Conservation (phyloP, 2,797 vertebrate species). For the Carapus acus region DNA sequence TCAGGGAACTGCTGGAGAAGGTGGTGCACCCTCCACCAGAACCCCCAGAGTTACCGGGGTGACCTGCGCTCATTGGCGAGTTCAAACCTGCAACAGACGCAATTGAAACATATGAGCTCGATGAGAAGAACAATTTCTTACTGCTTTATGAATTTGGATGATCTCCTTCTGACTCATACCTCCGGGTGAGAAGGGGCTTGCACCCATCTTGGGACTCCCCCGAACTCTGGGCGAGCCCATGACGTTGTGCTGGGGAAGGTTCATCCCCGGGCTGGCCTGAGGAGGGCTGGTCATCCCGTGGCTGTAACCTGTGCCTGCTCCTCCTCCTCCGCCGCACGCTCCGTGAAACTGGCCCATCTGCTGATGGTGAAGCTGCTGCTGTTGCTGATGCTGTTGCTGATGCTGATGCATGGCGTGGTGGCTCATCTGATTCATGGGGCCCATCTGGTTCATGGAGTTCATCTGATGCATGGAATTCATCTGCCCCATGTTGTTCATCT, state of each 20-base stretch:
- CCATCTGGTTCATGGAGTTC: constrained; percentile 66
- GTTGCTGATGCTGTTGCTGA: constrained; percentile 62
- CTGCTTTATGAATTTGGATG: too few species aligned
- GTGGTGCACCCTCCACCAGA: constrained; percentile 67
- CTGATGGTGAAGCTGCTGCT: constrained; percentile 66
- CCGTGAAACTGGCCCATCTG: constrained; percentile 64
- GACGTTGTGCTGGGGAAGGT: constrained; percentile 79
- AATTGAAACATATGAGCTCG: background rate
- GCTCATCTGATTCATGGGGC: constrained; percentile 66
- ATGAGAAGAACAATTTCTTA: too few species aligned
- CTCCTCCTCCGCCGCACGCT: constrained; percentile 45
- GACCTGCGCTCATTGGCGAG: constrained; percentile 86
- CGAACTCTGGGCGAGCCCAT: constrained; percentile 90
- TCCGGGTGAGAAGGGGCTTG: constrained; percentile 94
- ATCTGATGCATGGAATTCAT: constrained; percentile 57
- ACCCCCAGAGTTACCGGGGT: constrained; percentile 70
- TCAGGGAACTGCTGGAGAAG: constrained; percentile 96
- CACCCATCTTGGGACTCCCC: constrained; percentile 89
- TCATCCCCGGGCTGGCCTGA: constrained; percentile 84
- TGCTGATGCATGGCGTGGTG: constrained; percentile 69
- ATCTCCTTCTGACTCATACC: constrained; percentile 73
- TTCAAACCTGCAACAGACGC: constrained; percentile 76
- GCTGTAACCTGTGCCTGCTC: constrained; percentile 73
- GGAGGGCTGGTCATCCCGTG: constrained; percentile 88
- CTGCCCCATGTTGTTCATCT: constrained; percentile 67